phyloP scores from a whole-genome alignment of 2,888 invertebrate species.

The Sepiola atlantica region DNA sequence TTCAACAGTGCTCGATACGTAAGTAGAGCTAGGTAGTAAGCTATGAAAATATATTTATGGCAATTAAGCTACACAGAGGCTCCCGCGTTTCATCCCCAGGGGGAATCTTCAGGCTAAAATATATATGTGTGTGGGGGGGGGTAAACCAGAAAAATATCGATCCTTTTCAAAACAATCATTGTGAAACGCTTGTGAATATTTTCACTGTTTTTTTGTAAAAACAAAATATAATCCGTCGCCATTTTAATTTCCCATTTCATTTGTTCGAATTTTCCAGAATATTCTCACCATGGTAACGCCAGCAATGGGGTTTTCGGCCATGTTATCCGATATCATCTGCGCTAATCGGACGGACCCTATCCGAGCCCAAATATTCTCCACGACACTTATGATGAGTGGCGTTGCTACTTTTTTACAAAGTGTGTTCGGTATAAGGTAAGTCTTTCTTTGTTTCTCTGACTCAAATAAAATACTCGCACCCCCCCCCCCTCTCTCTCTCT shows the following conservation, averaged over 20 bases:
- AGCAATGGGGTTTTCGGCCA: conserved; percentile 57
- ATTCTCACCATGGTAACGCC: conserved; percentile 60
- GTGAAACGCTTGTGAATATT: no score
- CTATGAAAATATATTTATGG: no score
- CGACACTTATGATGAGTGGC: conserved; percentile 65
- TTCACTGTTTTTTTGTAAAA: no score
- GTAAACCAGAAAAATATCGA: no score
- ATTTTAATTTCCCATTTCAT: not conserved
- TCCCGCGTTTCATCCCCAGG: no score
- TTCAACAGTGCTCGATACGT: no score
- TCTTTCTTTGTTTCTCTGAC: not conserved
- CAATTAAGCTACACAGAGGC: no score
- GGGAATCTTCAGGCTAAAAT: no score
- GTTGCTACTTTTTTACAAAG: conserved; percentile 60
- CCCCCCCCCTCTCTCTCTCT: not conserved
- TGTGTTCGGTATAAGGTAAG: conserved; percentile 61
- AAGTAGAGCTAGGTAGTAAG: no score
- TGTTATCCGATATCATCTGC: conserved; percentile 63
- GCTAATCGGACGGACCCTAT: conserved; percentile 58
- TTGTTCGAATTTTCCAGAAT: conserved; percentile 56
- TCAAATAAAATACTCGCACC: no score
- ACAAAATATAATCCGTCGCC: not conserved
- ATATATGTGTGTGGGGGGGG: no score
- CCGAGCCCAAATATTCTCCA: conserved; percentile 61
- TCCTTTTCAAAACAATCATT: no score